phyloP scores from a whole-genome alignment of 2,113 vertebrate species.

The Irena cyanogastra region DNA sequence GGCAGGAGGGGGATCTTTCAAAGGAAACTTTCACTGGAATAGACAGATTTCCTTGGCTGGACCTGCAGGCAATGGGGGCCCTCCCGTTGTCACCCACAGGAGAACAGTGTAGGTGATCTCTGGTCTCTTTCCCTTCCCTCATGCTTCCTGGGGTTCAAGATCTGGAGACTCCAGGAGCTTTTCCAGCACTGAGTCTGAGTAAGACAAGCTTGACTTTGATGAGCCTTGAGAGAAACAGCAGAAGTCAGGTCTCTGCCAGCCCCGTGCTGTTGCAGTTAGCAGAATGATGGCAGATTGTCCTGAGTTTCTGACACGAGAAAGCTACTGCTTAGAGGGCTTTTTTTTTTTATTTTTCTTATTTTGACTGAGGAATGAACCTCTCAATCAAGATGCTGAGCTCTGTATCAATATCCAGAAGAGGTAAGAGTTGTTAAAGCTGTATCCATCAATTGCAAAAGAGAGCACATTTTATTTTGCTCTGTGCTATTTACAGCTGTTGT shows the following conservation, averaged over 20 bases:
- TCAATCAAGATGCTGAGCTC: not conserved
- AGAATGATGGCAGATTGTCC: not conserved
- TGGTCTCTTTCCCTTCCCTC: not conserved
- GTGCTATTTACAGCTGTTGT: slow-evolving; percentile 67
- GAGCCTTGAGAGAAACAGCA: not conserved
- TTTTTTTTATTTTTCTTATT: not conserved
- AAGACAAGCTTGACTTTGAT: not conserved
- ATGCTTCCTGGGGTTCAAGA: not conserved
- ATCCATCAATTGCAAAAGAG: slow-evolving; percentile 44
- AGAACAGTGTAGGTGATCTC: not conserved
- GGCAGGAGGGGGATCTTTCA: not conserved
- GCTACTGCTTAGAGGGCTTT: not conserved
- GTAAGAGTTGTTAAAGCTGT: slow-evolving; percentile 39
- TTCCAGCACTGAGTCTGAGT: not conserved
- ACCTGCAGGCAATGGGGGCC: not conserved
- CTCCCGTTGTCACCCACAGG: not conserved
- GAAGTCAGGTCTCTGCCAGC: not conserved
- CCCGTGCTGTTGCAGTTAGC: not conserved
- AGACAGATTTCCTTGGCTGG: not conserved
- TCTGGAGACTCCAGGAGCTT: not conserved
- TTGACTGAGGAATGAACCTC: not conserved
- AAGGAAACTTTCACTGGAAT: not conserved
- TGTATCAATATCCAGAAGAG: not conserved
- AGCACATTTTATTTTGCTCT: slow-evolving; percentile 7
- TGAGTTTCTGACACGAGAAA: not conserved